These are phyloP conservation scores for Tetramorium simillimum DNA, from an alignment of 1,140 invertebrate species.

Conservation along the genomic window DNA sequence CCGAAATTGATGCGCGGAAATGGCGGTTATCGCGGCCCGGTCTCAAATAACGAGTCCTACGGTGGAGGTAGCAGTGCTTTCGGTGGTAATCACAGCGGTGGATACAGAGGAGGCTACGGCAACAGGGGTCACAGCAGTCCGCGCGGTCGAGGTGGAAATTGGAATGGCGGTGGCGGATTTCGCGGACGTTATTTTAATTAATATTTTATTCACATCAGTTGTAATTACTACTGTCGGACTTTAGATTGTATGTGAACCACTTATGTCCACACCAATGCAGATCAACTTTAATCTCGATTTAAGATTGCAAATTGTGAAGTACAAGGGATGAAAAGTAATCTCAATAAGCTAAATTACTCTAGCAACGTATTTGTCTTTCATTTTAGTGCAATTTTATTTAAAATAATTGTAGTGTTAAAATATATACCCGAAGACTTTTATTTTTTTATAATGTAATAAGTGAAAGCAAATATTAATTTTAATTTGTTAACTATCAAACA, in stretches of 20 bases:
- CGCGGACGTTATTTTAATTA: conserved; percentile 42
- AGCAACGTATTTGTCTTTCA: no score
- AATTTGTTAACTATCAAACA: no score
- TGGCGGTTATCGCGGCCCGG: conserved; percentile 44
- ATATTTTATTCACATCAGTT: not conserved
- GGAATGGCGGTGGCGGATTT: conserved; percentile 53
- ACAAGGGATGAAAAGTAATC: no score
- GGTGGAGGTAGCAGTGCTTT: conserved; percentile 32
- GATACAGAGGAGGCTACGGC: conserved; percentile 47
- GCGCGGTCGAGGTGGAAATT: conserved; percentile 57
- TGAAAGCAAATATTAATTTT: no score
- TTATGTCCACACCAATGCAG: no score
- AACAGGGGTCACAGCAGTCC: conserved; percentile 52
- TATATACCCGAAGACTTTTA: no score
- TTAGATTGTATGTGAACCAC: not conserved
- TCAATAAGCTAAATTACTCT: no score
- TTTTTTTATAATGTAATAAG: no score
- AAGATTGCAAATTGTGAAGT: no score
- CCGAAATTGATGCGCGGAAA: conserved; percentile 72
- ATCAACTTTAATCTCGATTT: no score
- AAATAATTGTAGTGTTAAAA: no score
- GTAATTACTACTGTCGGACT: not conserved
- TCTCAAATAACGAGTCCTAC: conserved; percentile 28
- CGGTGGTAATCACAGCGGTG: conserved; percentile 28
- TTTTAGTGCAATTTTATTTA: no score